Evolutionary conservation across 2,797 vertebrate species (phyloP).

Genomic region (Peromyscus eremicus): DNA sequence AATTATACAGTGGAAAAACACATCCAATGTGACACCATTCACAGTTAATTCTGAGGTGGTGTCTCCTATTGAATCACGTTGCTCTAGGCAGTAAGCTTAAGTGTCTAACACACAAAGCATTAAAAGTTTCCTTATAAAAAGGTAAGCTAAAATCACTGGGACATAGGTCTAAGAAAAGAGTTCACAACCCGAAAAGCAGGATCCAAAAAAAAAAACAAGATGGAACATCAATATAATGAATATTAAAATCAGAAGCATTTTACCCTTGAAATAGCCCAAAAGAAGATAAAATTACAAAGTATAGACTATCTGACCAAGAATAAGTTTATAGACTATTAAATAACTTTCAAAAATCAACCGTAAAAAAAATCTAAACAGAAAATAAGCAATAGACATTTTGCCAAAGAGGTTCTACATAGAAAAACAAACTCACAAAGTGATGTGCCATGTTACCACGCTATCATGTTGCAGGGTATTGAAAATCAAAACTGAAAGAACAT

Average conservation of each 20-base stretch:
- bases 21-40: constrained; percentile 6
- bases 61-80: constrained; percentile 26
- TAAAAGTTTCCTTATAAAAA: constrained; percentile 13
- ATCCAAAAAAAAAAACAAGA: not conserved
- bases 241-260: not conserved
- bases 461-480: not conserved
- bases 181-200: not conserved
- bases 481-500: not conserved
- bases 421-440: not conserved
- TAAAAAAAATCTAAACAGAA: constrained; percentile 6
- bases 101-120: constrained; percentile 13
- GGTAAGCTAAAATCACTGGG: not conserved
- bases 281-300: not conserved
- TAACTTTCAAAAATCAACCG: constrained; percentile 40
- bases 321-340: not conserved
- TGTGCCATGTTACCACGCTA: not conserved
- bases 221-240: not conserved
- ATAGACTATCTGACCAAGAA: not conserved
- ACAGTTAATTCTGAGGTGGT: constrained; percentile 40
- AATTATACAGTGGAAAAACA: constrained; percentile 75
- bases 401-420: not conserved
- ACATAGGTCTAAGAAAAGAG: not conserved
- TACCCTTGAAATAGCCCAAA: not conserved
- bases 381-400: constrained; percentile 19
- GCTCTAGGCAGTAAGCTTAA: constrained; percentile 17